Base-by-base conservation (phyloP, 2,888 invertebrate species). In the Oxyteleia sp. region DNA sequence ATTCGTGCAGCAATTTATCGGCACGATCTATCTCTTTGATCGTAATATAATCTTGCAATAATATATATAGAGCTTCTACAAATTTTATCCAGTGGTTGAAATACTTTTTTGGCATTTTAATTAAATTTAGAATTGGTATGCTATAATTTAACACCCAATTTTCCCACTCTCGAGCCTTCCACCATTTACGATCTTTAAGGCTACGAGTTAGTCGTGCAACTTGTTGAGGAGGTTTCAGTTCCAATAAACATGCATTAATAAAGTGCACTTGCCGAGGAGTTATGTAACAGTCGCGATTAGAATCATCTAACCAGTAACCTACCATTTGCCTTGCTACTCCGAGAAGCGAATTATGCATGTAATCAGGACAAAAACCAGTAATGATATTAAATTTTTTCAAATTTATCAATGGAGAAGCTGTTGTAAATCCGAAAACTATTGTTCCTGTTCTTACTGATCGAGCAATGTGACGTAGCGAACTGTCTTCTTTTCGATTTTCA, bases 311-410 rank as follows among this genome's bases (percentile, higher is more conserved):
- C 82, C 82, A 66, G 43, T 53, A 66, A 7, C 38, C 13, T 1
- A 0, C 18, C 51, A 59, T 66, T 63, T 78, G 55, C 38, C 47
- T 74, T 0, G 3, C 68, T 4, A 72, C 53, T 13, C 82, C 82
- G 7, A 74, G 26, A 16, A 11, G 10, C 1, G 55, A 10, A 51
- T 53, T 64, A 20, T 84, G 84, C 84, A 84, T 80, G 10, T 20
- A 41, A 66, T 84, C 80, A 0, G 71, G 76, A 7, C 59, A 59
- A 45, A 80, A 84, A 13, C 75, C 53, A 5, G 16, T 1, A 13
- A 84, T 72, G 1, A 84, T 61, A 49, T 84, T 59, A 41, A 84
- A 84, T 20, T 45, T 35, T 7, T 47, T 29, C 38, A 80, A 57
- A 43, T 49, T 8, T 13, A 80, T 8, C 32, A 76, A 43, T 20